These are phyloP conservation scores for Hycleus phaleratus DNA, from an alignment of 1,140 invertebrate genomes.

Conservation along the genomic window DNA sequence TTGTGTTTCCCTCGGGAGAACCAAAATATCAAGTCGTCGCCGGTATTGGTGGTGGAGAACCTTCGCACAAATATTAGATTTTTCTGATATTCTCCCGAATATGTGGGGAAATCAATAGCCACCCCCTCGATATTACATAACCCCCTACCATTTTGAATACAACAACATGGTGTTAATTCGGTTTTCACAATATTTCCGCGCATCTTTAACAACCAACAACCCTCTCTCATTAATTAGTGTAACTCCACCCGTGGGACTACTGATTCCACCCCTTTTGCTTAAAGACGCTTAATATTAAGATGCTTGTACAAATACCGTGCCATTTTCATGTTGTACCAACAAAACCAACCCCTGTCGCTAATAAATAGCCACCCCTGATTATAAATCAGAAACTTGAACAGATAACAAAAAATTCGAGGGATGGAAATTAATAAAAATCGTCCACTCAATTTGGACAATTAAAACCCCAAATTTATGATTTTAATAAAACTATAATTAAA, in stretches of 20 bases:
- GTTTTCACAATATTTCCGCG: constrained; percentile 10
- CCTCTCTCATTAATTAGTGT: constrained; percentile 28
- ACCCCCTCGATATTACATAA: background rate
- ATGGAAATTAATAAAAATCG: too few relatives aligned
- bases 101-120: background rate
- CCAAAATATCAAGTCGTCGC: constrained; percentile 28
- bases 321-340: constrained; percentile 4
- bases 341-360: background rate
- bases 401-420: too few relatives aligned
- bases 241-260: constrained; percentile 25
- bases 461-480: constrained; percentile 32
- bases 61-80: constrained; percentile 26
- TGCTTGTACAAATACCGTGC: constrained; percentile 11
- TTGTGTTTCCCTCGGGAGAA: constrained; percentile 37
- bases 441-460: too few relatives aligned
- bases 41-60: constrained; percentile 7
- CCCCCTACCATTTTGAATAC: too few relatives aligned
- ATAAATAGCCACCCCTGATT: too few relatives aligned
- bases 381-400: too few relatives aligned
- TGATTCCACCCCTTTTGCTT: constrained; percentile 19
- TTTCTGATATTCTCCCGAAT: background rate
- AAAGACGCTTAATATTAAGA: constrained; percentile 22
- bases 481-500: constrained; percentile 37
- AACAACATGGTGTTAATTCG: constrained; percentile 6
- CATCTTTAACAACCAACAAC: constrained; percentile 23